Evolutionary conservation across 2,797 vertebrate genomes (phyloP).

Genomic region (Benthosema pterotum): DNA sequence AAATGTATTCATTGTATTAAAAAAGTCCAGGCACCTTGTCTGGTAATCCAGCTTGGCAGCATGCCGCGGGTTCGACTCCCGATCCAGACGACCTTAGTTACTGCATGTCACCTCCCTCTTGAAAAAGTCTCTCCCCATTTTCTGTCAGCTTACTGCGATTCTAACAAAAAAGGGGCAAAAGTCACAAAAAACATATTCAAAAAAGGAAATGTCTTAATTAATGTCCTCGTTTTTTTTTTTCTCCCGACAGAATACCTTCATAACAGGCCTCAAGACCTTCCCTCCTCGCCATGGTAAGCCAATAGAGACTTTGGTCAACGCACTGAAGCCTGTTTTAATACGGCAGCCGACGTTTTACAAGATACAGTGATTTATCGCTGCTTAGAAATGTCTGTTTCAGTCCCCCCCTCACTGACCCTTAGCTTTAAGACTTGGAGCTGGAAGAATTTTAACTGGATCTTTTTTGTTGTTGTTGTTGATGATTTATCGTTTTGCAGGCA

Average conservation of each 20-base stretch:
- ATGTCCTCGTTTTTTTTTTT: slow-evolving; percentile 38
- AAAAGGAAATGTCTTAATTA: slow-evolving; percentile 12
- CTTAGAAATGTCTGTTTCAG: slow-evolving; percentile 49
- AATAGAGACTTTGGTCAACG: slow-evolving; percentile 36
- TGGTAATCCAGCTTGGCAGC: too few species aligned
- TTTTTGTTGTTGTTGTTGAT: too few species aligned
- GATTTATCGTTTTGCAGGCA: slow-evolving; percentile 34
- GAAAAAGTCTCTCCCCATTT: too few species aligned
- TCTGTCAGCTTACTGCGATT: too few species aligned
- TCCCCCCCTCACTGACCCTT: slow-evolving; percentile 21
- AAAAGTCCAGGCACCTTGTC: too few species aligned
- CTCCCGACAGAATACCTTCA: slow-evolving; percentile 60
- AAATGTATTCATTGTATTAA: slow-evolving; percentile 14
- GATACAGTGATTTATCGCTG: slow-evolving; percentile 34
- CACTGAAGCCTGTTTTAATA: slow-evolving; percentile 36
- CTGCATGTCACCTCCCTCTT: too few species aligned
- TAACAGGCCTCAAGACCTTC: slow-evolving; percentile 37
- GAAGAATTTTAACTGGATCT: slow-evolving; percentile 48
- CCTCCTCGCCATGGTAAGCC: slow-evolving; percentile 67
- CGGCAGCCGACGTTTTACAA: slow-evolving; percentile 30
- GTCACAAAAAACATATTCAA: too few species aligned
- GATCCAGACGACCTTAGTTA: too few species aligned
- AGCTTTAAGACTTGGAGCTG: slow-evolving; percentile 34
- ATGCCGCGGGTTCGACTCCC: too few species aligned
- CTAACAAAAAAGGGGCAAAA: too few species aligned